phyloP scores from a whole-genome alignment of 2,888 invertebrate species.

The Eupeodes luniger region DNA sequence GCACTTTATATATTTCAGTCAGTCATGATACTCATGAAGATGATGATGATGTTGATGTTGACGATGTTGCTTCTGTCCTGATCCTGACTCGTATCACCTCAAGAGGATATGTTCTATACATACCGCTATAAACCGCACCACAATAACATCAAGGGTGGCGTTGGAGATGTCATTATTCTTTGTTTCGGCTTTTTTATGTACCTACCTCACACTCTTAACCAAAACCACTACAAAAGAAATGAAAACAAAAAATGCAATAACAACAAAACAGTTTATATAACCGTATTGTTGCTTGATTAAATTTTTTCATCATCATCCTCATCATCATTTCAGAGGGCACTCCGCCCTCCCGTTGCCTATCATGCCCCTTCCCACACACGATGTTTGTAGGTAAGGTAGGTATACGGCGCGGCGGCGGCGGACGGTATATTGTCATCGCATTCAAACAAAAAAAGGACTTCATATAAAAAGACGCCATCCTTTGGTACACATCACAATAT shows the following conservation, averaged over 20 bases:
- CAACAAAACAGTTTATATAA: constrained; percentile 70
- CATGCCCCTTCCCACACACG: constrained; percentile 9
- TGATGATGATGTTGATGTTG: constrained; percentile 4
- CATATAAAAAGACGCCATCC: constrained; percentile 59
- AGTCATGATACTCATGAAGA: constrained; percentile 5
- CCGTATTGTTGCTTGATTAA: constrained; percentile 76
- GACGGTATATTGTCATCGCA: neutral
- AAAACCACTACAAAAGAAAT: neutral
- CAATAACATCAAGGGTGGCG: constrained; percentile 55
- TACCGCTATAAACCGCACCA: constrained; percentile 13
- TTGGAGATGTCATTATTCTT: constrained; percentile 75
- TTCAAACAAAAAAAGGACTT: constrained; percentile 17
- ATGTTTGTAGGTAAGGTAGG: too few relatives aligned
- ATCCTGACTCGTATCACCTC: constrained; percentile 39
- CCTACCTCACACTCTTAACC: neutral
- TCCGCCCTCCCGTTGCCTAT: neutral
- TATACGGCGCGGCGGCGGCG: neutral
- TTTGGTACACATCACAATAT: constrained; percentile 59
- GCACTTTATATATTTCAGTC: constrained; percentile 41
- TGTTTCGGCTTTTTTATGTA: constrained; percentile 45
- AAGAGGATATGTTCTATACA: constrained; percentile 39
- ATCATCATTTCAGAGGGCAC: constrained; percentile 52
- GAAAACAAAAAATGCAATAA: constrained; percentile 62
- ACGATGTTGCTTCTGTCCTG: neutral
- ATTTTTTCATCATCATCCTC: constrained; percentile 75